Percentiles rank a stretch among this genome's conserved stretches.
Conservation (phyloP, 2,113 vertebrate genomes). For the Tautogolabrus adspersus region DNA sequence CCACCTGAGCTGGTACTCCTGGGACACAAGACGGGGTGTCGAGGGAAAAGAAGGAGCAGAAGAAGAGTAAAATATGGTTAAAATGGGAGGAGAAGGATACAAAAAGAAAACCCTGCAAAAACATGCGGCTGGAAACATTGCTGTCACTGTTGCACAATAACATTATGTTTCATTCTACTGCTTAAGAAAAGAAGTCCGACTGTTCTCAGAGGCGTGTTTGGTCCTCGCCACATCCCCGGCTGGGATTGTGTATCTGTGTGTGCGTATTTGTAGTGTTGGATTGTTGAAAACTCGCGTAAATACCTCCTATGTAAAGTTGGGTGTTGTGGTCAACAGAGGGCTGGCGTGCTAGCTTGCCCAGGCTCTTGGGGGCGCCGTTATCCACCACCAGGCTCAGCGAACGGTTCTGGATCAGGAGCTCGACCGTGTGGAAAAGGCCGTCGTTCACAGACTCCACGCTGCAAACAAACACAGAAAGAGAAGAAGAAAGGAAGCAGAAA, state of each 20-base stretch:
- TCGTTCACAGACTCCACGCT: slow-evolving; percentile 98
- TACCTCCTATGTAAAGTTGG: slow-evolving; percentile 96
- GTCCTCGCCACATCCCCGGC: slow-evolving; percentile 38
- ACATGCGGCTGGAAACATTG: neutral
- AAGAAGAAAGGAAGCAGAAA: slow-evolving; percentile 11
- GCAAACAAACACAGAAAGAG: slow-evolving; percentile 31
- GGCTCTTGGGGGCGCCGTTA: slow-evolving; percentile 93
- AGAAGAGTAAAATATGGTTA: neutral
- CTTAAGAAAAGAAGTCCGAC: neutral
- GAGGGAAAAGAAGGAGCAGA: neutral
- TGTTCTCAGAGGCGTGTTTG: slow-evolving; percentile 22
- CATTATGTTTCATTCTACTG: neutral
- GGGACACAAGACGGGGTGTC: slow-evolving; percentile 2
- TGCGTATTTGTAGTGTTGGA: slow-evolving; percentile 1
- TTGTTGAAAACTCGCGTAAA: slow-evolving; percentile 4
- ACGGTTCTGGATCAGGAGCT: slow-evolving; percentile 94
- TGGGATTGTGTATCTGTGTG: slow-evolving; percentile 3
- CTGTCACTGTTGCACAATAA: slow-evolving; percentile 23
- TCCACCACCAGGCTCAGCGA: slow-evolving; percentile 96
- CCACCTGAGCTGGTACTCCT: slow-evolving; percentile 91
- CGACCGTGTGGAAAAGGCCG: slow-evolving; percentile 94
- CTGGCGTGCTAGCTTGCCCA: slow-evolving; percentile 94
- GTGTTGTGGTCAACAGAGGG: slow-evolving; percentile 90
- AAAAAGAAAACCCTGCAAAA: neutral
- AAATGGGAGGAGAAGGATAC: neutral